Evolutionary conservation across 2,888 invertebrate species (phyloP), one percentile per base, ranked within the genome.

Genomic region (Phaonia tiefii): DNA sequence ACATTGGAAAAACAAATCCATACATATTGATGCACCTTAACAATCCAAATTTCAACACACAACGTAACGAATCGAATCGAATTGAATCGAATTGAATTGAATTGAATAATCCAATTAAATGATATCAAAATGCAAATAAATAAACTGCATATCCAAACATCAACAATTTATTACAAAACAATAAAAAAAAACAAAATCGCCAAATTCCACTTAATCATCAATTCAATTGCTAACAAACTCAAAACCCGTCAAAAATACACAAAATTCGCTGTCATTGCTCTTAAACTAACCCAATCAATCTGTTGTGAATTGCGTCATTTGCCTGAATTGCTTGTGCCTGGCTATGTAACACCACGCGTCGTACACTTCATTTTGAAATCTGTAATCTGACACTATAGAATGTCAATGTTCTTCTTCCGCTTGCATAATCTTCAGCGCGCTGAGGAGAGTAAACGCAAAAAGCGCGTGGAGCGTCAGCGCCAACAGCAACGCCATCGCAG

Each of bases 351-450:
- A 26, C 44, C 20, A 67, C 7, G n/a, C n/a, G 46, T 26, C 42
- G 44, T 15, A n/a, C 11, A 46, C n/a, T 26, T 44, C 31, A 31
- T 15, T 49, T 46, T 2, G n/a, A 46, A 15, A 26, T 13, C 56
- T 11, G 3, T 22, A 56, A 60, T 20, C 39, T 31, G 10, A 13
- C 20, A 54, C 69, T 69, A 84, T 92, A 95, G 94, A 92, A 97
- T 97, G 97, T 97, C 97, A 93, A 94, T 97, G 94, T 97, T 97
- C 94, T 97, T 97, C 95, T 97, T 97, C 92, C 97, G 97, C 87
- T 94, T 97, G 91, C 97, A 96, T 94, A 96, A 96, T 92, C 93
- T 96, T 90, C 96, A 95, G 91, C 94, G 97, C 84, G 95, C 95
- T 90, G 95, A 95, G 92, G 96, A 96, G 91, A 93, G 93, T 88